A percentile compares a stretch with the other conserved stretches of the same genome.
Evolutionary conservation across 2,797 vertebrate genomes (phyloP).

Genomic region (Chaetophractus vellerosus): DNA sequence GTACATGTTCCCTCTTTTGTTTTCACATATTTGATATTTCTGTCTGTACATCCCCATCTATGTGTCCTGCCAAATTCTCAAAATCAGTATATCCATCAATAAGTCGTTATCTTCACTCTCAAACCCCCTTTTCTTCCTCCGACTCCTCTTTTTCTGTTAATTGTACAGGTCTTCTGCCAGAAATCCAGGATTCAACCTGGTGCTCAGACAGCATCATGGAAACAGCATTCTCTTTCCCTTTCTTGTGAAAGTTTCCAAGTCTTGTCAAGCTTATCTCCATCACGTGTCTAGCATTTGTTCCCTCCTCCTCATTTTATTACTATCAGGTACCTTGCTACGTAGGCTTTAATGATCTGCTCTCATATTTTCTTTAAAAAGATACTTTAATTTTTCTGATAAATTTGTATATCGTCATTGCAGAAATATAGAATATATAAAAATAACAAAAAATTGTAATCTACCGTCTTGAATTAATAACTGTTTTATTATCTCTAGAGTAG

Average conservation of each 20-base stretch:
- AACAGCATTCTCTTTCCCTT: not conserved
- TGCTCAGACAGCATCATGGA: not conserved
- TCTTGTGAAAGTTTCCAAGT: not conserved
- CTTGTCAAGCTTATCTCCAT: not conserved
- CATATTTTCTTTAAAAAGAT: not conserved
- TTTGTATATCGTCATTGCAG: not conserved
- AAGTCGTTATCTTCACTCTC: not conserved
- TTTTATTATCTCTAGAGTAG: not conserved
- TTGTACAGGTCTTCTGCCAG: not conserved
- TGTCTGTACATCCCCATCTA: not conserved
- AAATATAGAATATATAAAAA: not conserved
- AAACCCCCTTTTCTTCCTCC: not conserved
- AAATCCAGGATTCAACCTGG: conserved; percentile 2
- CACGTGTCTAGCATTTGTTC: not conserved
- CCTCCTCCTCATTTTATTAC: not conserved
- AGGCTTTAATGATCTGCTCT: not conserved
- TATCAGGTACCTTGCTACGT: not conserved
- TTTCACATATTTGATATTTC: not conserved
- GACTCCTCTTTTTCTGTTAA: not conserved
- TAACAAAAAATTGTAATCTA: not conserved
- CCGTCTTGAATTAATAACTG: not conserved
- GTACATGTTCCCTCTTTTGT: not conserved
- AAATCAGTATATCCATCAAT: not conserved
- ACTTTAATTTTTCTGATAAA: not conserved
- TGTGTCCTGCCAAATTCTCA: not conserved